phyloP scores from a whole-genome alignment of 2,888 invertebrate species.

The Gibbula magus region DNA sequence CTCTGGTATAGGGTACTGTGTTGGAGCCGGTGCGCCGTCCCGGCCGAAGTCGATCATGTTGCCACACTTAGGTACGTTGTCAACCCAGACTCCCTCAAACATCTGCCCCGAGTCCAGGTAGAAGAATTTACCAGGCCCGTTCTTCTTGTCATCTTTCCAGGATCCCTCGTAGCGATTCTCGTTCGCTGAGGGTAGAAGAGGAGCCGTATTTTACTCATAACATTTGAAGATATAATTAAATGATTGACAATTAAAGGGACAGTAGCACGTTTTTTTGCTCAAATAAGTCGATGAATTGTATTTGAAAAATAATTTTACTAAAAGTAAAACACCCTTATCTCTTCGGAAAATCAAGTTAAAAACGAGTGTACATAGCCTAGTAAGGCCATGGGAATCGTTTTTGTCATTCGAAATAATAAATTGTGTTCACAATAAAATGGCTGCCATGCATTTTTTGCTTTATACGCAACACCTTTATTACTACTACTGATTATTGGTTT shows the following conservation, averaged over 20 bases:
- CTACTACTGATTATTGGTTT: too few relatives aligned
- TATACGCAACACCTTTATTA: too few relatives aligned
- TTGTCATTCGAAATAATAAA: too few relatives aligned
- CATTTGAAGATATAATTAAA: neutral
- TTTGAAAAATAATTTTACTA: too few relatives aligned
- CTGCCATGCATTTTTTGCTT: too few relatives aligned
- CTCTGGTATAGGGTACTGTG: slow-evolving; percentile 72
- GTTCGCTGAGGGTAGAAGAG: slow-evolving; percentile 63
- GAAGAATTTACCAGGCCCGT: slow-evolving; percentile 75
- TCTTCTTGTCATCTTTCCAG: slow-evolving; percentile 75
- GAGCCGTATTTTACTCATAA: too few relatives aligned
- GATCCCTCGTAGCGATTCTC: slow-evolving; percentile 75
- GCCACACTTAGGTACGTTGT: slow-evolving; percentile 75
- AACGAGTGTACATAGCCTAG: too few relatives aligned
- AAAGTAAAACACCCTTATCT: too few relatives aligned
- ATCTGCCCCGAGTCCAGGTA: slow-evolving; percentile 75
- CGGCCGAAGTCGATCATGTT: slow-evolving; percentile 74
- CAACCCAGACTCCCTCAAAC: slow-evolving; percentile 74
- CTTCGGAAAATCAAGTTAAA: too few relatives aligned
- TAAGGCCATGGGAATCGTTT: too few relatives aligned
- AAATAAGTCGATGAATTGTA: too few relatives aligned
- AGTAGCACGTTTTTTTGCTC: neutral
- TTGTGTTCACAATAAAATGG: too few relatives aligned
- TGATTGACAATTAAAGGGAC: neutral
- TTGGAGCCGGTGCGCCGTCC: slow-evolving; percentile 72